Conservation (phyloP, 2,113 vertebrate genomes). For the Sturnus vulgaris region DNA sequence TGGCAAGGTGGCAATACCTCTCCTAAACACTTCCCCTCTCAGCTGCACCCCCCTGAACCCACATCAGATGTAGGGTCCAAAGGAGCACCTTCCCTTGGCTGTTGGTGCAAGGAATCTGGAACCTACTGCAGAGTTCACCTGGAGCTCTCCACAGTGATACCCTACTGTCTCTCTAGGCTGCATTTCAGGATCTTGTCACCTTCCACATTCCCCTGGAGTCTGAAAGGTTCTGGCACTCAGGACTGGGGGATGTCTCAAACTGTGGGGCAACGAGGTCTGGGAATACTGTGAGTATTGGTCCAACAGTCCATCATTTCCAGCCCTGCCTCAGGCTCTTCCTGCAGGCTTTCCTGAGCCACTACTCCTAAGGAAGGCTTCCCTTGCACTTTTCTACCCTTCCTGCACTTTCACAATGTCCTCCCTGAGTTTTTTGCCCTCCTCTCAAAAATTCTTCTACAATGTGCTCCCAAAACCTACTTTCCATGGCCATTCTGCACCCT, state of each 20-base stretch:
- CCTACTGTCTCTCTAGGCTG: background rate
- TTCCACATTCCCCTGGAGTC: background rate
- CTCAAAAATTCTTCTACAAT: background rate
- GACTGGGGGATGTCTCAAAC: background rate
- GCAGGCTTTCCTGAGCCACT: background rate
- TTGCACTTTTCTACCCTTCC: background rate
- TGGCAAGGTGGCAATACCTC: background rate
- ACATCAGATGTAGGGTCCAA: background rate
- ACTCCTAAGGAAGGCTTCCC: background rate
- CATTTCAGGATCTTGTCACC: background rate
- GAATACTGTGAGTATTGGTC: fast-evolving
- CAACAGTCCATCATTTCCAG: background rate
- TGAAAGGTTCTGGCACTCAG: background rate
- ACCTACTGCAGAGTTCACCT: background rate
- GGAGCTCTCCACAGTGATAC: background rate
- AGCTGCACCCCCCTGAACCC: background rate
- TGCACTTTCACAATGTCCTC: background rate
- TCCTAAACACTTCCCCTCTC: background rate
- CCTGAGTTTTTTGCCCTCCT: background rate
- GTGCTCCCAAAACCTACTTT: background rate
- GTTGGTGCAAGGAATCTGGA: background rate
- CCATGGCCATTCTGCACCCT: fast-evolving
- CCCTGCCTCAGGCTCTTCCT: background rate
- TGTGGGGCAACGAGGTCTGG: background rate
- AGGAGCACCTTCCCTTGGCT: background rate